Percentiles rank a stretch among this genome's conserved stretches.
Evolutionary conservation across 2,888 invertebrate species (phyloP).

Genomic region (Pseudococcus jackbeardsleyi): DNA sequence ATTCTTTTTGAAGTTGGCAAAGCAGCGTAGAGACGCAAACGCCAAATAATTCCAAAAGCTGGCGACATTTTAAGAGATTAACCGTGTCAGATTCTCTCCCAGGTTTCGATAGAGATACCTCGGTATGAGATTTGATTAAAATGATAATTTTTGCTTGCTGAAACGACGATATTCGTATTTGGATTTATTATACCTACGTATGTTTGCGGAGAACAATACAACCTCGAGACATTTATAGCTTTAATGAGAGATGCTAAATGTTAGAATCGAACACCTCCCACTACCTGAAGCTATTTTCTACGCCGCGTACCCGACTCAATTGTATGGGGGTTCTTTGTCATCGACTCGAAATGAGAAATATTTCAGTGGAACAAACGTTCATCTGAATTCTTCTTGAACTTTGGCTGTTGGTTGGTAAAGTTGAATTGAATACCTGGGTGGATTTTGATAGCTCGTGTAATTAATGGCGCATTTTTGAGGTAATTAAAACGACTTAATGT

Average conservation of each 20-base stretch:
- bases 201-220: not conserved
- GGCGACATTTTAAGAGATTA: not conserved
- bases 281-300: constrained; percentile 13
- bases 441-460: not conserved
- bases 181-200: not conserved
- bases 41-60: not conserved
- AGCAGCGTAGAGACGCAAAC: not conserved
- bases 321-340: not conserved
- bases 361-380: not conserved
- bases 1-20: not conserved
- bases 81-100: not conserved
- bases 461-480: not conserved
- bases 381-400: not conserved
- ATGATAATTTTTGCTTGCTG: not conserved
- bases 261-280: not conserved
- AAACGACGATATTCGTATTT: not conserved
- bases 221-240: not conserved
- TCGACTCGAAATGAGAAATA: not conserved
- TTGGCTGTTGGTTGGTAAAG: not conserved
- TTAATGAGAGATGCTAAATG: constrained; percentile 5
- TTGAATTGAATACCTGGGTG: not conserved
- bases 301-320: not conserved
- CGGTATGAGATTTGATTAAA: not conserved
- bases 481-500: constrained; percentile 19
- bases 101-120: not conserved